A percentile compares a stretch with the other conserved stretches of the same genome.
These are phyloP conservation scores for Hermetia illucens DNA, from an alignment of 1,140 invertebrate genomes.

Conservation along the genomic window DNA sequence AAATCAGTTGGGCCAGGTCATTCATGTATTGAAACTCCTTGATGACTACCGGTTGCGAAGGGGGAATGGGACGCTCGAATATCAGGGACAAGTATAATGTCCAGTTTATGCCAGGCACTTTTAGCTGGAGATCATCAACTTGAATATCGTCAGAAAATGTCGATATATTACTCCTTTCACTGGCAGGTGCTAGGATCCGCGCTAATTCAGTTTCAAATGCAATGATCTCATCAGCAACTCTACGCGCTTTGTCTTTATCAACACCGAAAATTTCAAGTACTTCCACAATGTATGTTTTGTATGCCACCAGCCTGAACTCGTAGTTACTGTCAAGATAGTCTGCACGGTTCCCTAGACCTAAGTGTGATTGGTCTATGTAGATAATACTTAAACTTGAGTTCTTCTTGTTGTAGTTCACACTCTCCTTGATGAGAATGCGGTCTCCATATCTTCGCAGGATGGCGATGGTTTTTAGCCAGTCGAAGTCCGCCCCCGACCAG, in stretches of 20 bases:
- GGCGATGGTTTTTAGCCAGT: conserved; percentile 48
- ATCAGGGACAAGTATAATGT: conserved; percentile 16
- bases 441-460: conserved; percentile 47
- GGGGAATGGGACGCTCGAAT: conserved; percentile 16
- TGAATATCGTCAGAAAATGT: too few relatives aligned
- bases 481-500: conserved; percentile 45
- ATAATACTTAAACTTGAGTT: conserved; percentile 18
- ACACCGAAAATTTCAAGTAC: conserved; percentile 13
- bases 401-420: conserved; percentile 12
- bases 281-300: conserved; percentile 5
- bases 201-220: conserved; percentile 8
- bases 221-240: conserved; percentile 9
- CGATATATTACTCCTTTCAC: too few relatives aligned
- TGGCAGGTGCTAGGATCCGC: conserved; percentile 2
- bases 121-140: conserved; percentile 12
- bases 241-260: conserved; percentile 2
- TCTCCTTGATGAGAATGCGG: conserved; percentile 22
- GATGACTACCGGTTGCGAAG: conserved; percentile 18
- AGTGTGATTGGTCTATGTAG: conserved; percentile 16
- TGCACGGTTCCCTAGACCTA: conserved; percentile 7
- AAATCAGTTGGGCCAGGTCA: conserved; percentile 29
- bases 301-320: too few relatives aligned
- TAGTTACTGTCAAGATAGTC: conserved; percentile 6
- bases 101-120: conserved; percentile 22
- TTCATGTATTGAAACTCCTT: conserved; percentile 30